A percentile compares a stretch with the other conserved stretches of the same genome.
These are phyloP conservation scores for Drosophila watanabei DNA, from an alignment of 1,140 invertebrate genomes.

Conservation along the genomic window DNA sequence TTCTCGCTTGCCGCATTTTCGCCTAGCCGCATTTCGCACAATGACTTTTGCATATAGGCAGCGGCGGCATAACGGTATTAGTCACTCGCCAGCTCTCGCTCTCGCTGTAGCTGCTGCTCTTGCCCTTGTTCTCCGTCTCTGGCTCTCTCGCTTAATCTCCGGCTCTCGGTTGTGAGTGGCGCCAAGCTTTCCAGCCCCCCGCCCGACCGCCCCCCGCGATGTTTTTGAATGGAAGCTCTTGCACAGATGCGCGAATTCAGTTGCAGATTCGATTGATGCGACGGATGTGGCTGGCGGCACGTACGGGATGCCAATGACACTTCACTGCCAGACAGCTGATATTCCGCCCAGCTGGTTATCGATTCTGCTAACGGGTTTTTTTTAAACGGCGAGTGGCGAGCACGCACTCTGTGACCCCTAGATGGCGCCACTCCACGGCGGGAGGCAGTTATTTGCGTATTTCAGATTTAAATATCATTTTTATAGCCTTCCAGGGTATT, in stretches of 20 bases:
- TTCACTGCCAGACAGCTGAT: slow-evolving; percentile 23
- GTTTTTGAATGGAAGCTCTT: slow-evolving; percentile 12
- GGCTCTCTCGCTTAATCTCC: not conserved
- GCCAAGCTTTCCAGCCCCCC: slow-evolving; percentile 12
- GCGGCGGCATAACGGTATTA: slow-evolving; percentile 19
- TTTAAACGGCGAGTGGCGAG: not conserved
- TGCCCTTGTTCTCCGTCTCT: not conserved
- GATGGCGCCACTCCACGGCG: slow-evolving; percentile 10
- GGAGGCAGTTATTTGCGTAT: no score
- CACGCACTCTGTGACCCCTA: not conserved
- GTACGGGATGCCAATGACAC: slow-evolving; percentile 10
- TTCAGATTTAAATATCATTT: no score
- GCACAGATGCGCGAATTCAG: slow-evolving; percentile 9
- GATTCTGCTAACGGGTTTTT: slow-evolving; percentile 12
- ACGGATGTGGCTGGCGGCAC: slow-evolving; percentile 10
- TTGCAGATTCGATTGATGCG: not conserved
- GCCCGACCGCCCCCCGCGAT: not conserved
- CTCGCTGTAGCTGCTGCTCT: not conserved
- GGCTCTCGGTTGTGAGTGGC: slow-evolving; percentile 3
- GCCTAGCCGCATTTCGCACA: slow-evolving; percentile 10
- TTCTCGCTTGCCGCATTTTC: slow-evolving; percentile 4
- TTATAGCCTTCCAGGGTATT: no score
- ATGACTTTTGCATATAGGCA: slow-evolving; percentile 5
- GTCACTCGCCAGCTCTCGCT: slow-evolving; percentile 13
- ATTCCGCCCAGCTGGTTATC: slow-evolving; percentile 12